Evolutionary conservation across 2,113 vertebrate species (phyloP), one percentile per base, ranked within the genome.

Genomic region (Silurus meridionalis): DNA sequence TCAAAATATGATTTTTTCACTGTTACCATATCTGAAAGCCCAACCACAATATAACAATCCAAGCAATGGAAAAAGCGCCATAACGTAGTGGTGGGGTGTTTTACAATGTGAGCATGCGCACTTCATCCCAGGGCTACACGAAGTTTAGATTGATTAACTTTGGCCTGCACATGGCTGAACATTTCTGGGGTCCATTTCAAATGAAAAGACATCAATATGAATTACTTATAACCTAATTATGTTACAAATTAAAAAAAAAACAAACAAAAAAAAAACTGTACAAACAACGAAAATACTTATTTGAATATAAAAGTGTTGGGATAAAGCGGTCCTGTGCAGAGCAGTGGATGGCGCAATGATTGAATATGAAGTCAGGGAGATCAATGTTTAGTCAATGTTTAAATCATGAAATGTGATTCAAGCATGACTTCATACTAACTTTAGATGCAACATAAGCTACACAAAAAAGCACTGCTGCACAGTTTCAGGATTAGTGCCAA

Each of bases 41-140:
- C n/a, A 7, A 21, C 23, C 37, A 63, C 7, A 14, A 11, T 2
- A 77, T 0, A 17, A 28, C 37, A 78, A 78, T 57, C 17, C 23
- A 28, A 25, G 50, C 50, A 53, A 23, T 74, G 5, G 72, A 13
- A 28, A 28, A 57, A 78, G 23, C 52, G 13, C 52, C 48, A 74
- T 50, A 0, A 50, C 71, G 1, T 50, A 78, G 74, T 25, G 6
- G 15, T 6, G 37, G 15, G 8, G 6, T 57, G n/a, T 28, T 4
- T 4, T 57, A 17, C 52, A 57, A 8, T 8, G 46, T n/a, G 80
- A 61, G 80, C 80, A 82, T 82, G 80, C 80, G 60, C 80, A 66
- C 80, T 53, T 21, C 3, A 23, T 5, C 80, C 8, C 50, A 17
- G 14, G 9, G 19, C 0, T 79, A 19, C 7, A 37, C 0, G 80